A percentile compares a stretch with the other conserved stretches of the same genome.
phyloP scores from a whole-genome alignment of 2,797 vertebrate genomes.

The Aphelocoma californica region DNA sequence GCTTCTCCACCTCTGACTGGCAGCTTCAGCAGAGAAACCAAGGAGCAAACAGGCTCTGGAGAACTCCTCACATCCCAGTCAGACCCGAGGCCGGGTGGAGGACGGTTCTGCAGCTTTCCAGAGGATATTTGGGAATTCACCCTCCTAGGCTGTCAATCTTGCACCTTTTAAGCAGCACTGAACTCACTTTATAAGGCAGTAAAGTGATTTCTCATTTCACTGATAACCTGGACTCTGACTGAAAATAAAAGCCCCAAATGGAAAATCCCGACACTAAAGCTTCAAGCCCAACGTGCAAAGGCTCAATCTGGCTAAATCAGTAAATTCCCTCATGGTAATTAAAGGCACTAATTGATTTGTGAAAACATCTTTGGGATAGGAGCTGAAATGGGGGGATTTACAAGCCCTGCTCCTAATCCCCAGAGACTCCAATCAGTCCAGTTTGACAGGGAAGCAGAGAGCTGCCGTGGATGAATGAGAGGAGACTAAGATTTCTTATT shows the following conservation, averaged over 20 bases:
- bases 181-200: neutral
- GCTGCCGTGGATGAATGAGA: neutral
- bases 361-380: constrained; percentile 14
- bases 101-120: neutral
- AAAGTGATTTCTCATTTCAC: constrained; percentile 26
- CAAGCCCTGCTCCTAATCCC: constrained; percentile 24
- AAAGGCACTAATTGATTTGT: constrained; percentile 64
- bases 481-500: neutral
- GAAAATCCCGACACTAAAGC: neutral
- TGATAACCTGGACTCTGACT: constrained; percentile 27
- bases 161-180: neutral
- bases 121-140: neutral
- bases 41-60: neutral
- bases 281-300: neutral
- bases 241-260: constrained; percentile 10
- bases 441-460: neutral
- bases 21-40: neutral
- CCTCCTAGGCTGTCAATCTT: neutral
- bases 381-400: constrained; percentile 32
- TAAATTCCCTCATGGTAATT: constrained; percentile 31
- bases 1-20: neutral
- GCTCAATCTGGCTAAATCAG: constrained; percentile 9
- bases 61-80: neutral
- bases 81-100: neutral
- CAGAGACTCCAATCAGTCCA: neutral